These are phyloP conservation scores for Hirundo rustica DNA, from an alignment of 2,797 vertebrate species.

Conservation along the genomic window DNA sequence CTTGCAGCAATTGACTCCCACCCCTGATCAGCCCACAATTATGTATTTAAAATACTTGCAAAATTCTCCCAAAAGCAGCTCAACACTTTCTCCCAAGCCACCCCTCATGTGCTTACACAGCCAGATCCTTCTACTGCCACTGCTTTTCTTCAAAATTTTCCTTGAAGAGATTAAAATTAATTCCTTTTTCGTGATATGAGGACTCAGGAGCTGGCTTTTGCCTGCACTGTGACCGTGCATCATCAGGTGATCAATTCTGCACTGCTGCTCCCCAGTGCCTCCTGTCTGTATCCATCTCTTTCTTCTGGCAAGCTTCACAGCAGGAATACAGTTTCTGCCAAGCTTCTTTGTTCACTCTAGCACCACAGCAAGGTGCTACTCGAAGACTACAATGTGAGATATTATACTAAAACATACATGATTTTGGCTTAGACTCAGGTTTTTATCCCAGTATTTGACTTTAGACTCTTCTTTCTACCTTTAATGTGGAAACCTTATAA, in stretches of 20 bases:
- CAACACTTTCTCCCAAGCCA: background rate
- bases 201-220: background rate
- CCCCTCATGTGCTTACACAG: background rate
- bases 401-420: background rate
- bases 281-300: background rate
- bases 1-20: background rate
- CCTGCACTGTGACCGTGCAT: background rate
- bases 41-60: background rate
- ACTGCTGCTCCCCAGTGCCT: fast-evolving
- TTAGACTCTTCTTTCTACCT: background rate
- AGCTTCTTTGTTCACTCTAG: background rate
- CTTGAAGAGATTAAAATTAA: background rate
- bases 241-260: background rate
- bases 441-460: background rate
- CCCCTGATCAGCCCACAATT: background rate
- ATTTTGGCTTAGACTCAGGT: background rate
- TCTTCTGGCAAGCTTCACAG: background rate
- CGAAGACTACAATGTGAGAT: background rate
- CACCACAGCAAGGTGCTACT: background rate
- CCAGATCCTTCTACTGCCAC: background rate
- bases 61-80: background rate
- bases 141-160: background rate
- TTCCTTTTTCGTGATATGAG: background rate
- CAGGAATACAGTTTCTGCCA: background rate
- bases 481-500: background rate